Base-by-base conservation (phyloP, 2,113 vertebrate genomes). In the Leptosomus discolor region DNA sequence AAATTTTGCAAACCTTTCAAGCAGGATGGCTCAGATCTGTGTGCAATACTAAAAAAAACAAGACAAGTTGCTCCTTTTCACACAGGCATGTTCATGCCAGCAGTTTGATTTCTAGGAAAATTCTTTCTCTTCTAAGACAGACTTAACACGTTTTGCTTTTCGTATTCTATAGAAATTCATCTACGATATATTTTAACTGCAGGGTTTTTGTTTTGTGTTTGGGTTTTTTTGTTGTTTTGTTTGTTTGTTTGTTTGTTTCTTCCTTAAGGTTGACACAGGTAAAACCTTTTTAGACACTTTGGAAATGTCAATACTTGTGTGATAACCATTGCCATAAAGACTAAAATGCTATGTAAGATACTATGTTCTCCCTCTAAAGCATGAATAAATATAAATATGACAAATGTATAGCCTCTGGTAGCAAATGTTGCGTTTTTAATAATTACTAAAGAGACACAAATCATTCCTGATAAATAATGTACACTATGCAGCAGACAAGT, bases 401-500 rank as follows among this genome's bases (percentile, higher is more conserved):
- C 37, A 85, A 94, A 88, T 63, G 19, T 39, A 67, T 75, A 70
- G 64, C 68, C 51, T 89, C 68, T 92, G 56, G 86, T 89, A 91
- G 24, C 23, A 94, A 95, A 84, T 32, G 27, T 45, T 92, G 22
- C 6, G 12, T 11, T 68, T 97, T 96, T 92, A 92, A 86, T 92
- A 81, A 86, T 91, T 84, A 89, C 79, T 92, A 36, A 64, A 89
- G 54, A 92, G 24, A 94, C 34, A 84, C 11, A 93, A 96, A 81
- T 94, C 7, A 65, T 97, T 95, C 45, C 50, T 94, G 68, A 93
- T 95, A 90, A 88, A 97, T 77, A 92, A 93, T 74, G 76, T 41
- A 89, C 53, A 39, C 15, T 21, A 39, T 60, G 51, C 34, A 75
- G 27, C 68, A 71, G 43, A 75, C 23, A 60, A 77, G 11, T 87